These are phyloP conservation scores for Pholis gunnellus DNA, from an alignment of 2,113 vertebrate genomes.

Conservation along the genomic window DNA sequence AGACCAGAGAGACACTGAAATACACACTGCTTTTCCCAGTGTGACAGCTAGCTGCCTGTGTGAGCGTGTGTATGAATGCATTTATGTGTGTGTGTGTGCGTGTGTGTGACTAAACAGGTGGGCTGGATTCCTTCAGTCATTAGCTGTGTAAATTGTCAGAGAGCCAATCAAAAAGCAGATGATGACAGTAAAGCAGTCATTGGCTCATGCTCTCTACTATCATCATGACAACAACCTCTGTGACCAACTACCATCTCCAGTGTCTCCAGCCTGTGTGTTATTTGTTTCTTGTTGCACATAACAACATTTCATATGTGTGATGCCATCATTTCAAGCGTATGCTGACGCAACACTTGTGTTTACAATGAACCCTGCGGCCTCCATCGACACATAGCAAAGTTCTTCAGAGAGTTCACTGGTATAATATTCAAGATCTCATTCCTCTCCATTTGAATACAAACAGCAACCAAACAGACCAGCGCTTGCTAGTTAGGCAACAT, in stretches of 20 bases:
- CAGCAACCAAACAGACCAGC: slow-evolving; percentile 51
- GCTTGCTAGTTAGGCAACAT: slow-evolving; percentile 38
- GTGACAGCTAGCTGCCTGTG: slow-evolving; percentile 52
- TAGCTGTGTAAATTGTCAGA: slow-evolving; percentile 61
- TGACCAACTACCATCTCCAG: slow-evolving; percentile 54
- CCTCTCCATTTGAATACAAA: slow-evolving; percentile 51
- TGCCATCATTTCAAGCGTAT: slow-evolving; percentile 74
- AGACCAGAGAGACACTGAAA: slow-evolving; percentile 76
- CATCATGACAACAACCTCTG: slow-evolving; percentile 69
- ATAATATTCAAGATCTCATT: slow-evolving; percentile 41
- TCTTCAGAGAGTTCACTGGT: slow-evolving; percentile 54
- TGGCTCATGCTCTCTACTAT: slow-evolving; percentile 59
- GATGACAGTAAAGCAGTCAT: slow-evolving; percentile 63
- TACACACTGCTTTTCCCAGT: slow-evolving; percentile 70
- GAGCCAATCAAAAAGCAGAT: slow-evolving; percentile 71
- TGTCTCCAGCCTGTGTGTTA: slow-evolving; percentile 40
- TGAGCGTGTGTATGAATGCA: slow-evolving; percentile 32
- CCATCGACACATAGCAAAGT: slow-evolving; percentile 64
- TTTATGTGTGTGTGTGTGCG: slow-evolving; percentile 13
- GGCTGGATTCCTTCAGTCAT: slow-evolving; percentile 61
- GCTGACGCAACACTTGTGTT: slow-evolving; percentile 78
- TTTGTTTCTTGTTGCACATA: slow-evolving; percentile 55
- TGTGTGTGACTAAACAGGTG: slow-evolving; percentile 63
- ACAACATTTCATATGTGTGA: slow-evolving; percentile 70
- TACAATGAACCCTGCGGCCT: slow-evolving; percentile 69